Percentiles rank a stretch among this genome's conserved stretches.
Evolutionary conservation across 2,888 invertebrate species (phyloP).

Genomic region (Scaeva pyrastri): DNA sequence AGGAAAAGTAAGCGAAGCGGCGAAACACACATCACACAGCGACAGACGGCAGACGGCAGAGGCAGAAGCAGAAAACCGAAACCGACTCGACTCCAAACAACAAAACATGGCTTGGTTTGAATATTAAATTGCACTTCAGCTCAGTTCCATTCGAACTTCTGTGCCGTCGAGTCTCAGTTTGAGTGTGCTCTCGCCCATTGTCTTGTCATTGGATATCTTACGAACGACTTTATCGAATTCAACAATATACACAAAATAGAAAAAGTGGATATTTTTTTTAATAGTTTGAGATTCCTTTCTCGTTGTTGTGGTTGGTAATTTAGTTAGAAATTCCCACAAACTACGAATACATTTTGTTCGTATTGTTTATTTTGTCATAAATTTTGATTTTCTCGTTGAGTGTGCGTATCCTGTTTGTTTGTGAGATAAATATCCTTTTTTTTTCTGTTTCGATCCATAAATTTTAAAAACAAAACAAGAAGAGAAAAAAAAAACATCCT

Average conservation of each 20-base stretch:
- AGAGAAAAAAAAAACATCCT: constrained; percentile 61
- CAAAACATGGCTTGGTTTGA: constrained; percentile 41
- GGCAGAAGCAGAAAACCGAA: constrained; percentile 16
- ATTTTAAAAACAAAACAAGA: constrained; percentile 21
- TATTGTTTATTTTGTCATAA: not conserved
- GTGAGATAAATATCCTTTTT: constrained; percentile 54
- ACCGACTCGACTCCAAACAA: not conserved
- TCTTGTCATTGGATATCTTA: not conserved
- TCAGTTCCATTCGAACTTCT: constrained; percentile 73
- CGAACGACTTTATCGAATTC: constrained; percentile 42
- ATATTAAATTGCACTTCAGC: constrained; percentile 40
- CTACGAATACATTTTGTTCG: not conserved
- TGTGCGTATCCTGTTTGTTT: constrained; percentile 55
- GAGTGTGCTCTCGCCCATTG: not conserved
- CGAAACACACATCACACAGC: too few species aligned
- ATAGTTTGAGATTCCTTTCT: too few species aligned
- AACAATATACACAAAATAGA: constrained; percentile 29
- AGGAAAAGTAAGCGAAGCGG: constrained; percentile 34
- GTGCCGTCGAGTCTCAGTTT: constrained; percentile 47
- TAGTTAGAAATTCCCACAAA: constrained; percentile 18
- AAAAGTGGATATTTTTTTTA: constrained; percentile 12
- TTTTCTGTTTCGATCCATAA: not conserved
- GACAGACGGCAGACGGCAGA: not conserved
- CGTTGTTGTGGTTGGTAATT: not conserved
- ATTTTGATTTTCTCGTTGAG: constrained; percentile 39